Evolutionary conservation across 2,797 vertebrate species (phyloP).

Genomic region (Prionace glauca): DNA sequence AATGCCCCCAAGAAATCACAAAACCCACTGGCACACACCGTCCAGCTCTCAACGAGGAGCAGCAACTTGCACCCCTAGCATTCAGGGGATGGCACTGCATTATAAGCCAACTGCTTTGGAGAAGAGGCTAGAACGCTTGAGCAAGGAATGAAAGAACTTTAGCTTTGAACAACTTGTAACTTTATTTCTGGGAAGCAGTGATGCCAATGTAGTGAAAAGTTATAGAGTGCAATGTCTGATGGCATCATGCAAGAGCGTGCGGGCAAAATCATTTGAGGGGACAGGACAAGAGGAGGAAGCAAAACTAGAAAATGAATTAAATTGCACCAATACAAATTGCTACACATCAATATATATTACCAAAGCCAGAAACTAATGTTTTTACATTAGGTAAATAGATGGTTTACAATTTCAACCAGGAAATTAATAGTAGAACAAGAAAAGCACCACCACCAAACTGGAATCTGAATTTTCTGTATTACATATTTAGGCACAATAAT

Average conservation of each 20-base stretch:
- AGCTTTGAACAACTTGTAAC: background rate
- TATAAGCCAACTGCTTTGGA: background rate
- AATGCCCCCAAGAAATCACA: background rate
- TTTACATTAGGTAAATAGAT: no score
- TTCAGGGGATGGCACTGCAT: no score
- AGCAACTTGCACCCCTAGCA: background rate
- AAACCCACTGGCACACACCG: background rate
- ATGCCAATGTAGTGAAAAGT: background rate
- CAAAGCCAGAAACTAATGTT: background rate
- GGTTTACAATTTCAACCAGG: background rate
- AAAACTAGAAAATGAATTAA: background rate
- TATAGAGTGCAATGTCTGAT: background rate
- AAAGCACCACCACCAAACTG: background rate
- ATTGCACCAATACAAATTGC: background rate
- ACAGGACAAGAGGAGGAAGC: background rate
- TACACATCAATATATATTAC: background rate
- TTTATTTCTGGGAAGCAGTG: background rate
- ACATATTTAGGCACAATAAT: background rate
- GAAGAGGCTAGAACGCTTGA: background rate
- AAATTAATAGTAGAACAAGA: background rate
- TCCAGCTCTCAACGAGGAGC: background rate
- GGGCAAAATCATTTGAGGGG: background rate
- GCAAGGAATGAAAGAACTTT: background rate
- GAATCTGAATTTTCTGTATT: background rate
- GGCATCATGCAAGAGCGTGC: background rate